Percentiles rank a stretch among this genome's conserved stretches.
phyloP scores from a whole-genome alignment of 2,888 invertebrate species.

The Camptogramma bilineatum region DNA sequence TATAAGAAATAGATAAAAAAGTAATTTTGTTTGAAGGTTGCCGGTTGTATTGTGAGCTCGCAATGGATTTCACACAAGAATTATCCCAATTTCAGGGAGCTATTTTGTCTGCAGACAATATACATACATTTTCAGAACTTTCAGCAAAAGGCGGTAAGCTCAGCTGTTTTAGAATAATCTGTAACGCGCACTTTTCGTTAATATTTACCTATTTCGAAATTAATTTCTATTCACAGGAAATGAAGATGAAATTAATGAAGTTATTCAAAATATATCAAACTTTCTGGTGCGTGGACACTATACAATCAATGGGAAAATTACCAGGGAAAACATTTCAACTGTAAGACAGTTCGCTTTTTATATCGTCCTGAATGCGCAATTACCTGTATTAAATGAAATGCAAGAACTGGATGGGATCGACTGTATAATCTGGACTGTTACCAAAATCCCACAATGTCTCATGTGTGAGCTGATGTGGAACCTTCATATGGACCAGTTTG shows the following conservation, averaged over 20 bases:
- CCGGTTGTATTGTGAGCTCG: not conserved
- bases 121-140: constrained; percentile 63
- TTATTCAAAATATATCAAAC: constrained; percentile 55
- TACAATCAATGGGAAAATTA: constrained; percentile 47
- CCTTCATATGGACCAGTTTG: constrained; percentile 65
- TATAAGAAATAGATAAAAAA: not conserved
- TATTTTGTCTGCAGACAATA: constrained; percentile 69
- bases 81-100: constrained; percentile 72
- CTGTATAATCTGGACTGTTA: constrained; percentile 68
- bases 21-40: not conserved
- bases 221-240: constrained; percentile 59
- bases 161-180: not conserved
- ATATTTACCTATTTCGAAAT: not conserved
- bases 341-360: constrained; percentile 69
- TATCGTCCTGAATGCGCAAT: constrained; percentile 69
- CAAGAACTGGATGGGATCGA: constrained; percentile 66
- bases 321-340: constrained; percentile 46
- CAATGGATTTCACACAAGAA: constrained; percentile 71
- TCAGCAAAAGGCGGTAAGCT: constrained; percentile 69
- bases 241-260: constrained; percentile 66
- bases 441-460: constrained; percentile 68
- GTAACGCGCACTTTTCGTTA: not conserved
- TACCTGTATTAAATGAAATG: constrained; percentile 63
- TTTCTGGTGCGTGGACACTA: constrained; percentile 65
- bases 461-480: constrained; percentile 75